Evolutionary conservation across 2,113 vertebrate genomes (phyloP).

Genomic region (Gallinago paraguaiae): DNA sequence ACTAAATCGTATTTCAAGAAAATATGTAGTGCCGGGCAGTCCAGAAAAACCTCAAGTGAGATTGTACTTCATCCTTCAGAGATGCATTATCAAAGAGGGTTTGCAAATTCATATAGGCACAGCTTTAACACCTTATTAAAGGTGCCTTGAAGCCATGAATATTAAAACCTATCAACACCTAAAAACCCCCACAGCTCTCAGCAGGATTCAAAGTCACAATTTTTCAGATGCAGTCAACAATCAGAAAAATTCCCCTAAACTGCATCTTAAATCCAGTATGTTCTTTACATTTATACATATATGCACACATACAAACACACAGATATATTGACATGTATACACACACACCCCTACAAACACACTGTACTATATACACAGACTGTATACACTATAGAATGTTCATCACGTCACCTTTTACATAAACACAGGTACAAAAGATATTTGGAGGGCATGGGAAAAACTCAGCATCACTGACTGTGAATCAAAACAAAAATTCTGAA

Average conservation of each 20-base stretch:
- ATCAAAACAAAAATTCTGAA: background rate
- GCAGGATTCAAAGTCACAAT: background rate
- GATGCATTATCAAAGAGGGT: background rate
- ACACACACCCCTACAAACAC: background rate
- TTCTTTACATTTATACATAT: background rate
- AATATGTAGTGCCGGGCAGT: background rate
- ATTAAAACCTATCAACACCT: background rate
- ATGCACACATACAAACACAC: background rate
- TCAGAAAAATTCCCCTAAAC: background rate
- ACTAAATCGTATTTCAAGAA: background rate
- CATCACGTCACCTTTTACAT: background rate
- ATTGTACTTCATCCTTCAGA: background rate
- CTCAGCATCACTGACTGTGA: background rate
- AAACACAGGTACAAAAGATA: background rate
- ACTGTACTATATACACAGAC: background rate
- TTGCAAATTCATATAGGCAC: background rate
- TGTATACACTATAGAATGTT: rapidly evolving
- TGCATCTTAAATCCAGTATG: background rate
- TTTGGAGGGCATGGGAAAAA: background rate
- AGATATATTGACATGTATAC: too few relatives aligned
- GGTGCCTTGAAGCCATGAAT: background rate
- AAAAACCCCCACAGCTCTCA: background rate
- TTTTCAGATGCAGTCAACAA: background rate
- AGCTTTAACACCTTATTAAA: constrained; percentile 5
- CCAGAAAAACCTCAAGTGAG: background rate